Percentiles rank a stretch among this genome's conserved stretches.
Conservation (phyloP, 2,113 vertebrate genomes). For the Sinocyclocheilus rhinocerous region DNA sequence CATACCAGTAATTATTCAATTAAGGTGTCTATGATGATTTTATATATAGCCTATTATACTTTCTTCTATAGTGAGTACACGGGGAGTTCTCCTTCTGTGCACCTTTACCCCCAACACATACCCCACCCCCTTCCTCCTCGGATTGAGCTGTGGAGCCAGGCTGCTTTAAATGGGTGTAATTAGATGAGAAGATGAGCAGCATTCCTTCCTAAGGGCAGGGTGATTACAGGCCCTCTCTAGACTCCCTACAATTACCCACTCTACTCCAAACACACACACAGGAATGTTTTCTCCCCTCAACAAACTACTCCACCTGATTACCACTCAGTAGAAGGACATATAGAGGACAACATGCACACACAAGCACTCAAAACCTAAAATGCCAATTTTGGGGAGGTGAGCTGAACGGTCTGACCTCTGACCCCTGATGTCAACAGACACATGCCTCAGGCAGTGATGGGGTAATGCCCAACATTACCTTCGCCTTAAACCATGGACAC, state of each 20-base stretch:
- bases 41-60: not conserved
- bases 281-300: slow-evolving; percentile 44
- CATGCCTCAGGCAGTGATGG: slow-evolving; percentile 15
- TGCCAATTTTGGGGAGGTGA: slow-evolving; percentile 3
- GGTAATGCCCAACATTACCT: not conserved
- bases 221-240: slow-evolving; percentile 90
- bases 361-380: not conserved
- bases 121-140: slow-evolving; percentile 41
- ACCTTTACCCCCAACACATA: slow-evolving; percentile 16
- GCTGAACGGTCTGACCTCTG: slow-evolving; percentile 23
- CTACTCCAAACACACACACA: slow-evolving; percentile 57
- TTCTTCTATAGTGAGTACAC: not conserved
- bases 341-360: slow-evolving; percentile 38
- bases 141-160: slow-evolving; percentile 57
- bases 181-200: slow-evolving; percentile 87
- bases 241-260: slow-evolving; percentile 90
- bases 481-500: slow-evolving; percentile 3
- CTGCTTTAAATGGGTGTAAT: slow-evolving; percentile 86
- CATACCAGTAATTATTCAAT: not conserved
- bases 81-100: not conserved
- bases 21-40: not conserved
- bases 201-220: slow-evolving; percentile 87
- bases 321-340: slow-evolving; percentile 47
- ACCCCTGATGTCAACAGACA: slow-evolving; percentile 9
- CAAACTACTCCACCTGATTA: slow-evolving; percentile 56